Conservation (phyloP, 2,113 vertebrate species). For the Pitta sordida region DNA sequence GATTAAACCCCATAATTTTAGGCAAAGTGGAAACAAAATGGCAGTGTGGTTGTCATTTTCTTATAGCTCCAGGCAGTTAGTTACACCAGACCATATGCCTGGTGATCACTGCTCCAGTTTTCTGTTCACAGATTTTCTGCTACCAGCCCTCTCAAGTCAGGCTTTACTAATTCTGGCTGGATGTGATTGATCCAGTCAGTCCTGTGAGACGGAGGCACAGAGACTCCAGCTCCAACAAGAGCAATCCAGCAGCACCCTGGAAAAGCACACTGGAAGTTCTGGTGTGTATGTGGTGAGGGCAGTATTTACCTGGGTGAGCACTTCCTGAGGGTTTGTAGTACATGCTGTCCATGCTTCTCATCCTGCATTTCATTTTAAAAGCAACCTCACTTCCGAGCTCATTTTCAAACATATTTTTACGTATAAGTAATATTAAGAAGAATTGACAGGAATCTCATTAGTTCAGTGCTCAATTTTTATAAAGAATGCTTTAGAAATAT, state of each 20-base stretch:
- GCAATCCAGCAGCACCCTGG: background rate
- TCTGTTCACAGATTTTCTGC: background rate
- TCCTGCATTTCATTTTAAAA: background rate
- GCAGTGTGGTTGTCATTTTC: background rate
- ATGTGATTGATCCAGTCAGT: background rate
- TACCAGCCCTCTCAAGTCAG: background rate
- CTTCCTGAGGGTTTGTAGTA: background rate
- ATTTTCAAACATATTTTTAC: background rate
- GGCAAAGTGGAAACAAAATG: background rate
- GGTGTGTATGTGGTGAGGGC: fast-evolving
- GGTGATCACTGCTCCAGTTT: background rate
- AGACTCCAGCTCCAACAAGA: background rate
- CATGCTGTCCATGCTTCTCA: fast-evolving
- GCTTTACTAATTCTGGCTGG: background rate
- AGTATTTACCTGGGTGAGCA: background rate
- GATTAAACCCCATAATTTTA: background rate
- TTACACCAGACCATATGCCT: background rate
- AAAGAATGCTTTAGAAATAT: background rate
- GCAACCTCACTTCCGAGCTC: background rate
- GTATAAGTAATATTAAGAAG: background rate
- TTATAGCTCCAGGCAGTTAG: background rate
- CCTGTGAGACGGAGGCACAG: background rate
- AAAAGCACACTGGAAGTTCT: background rate
- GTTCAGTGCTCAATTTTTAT: background rate
- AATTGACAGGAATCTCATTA: background rate